Evolutionary conservation across 2,888 invertebrate genomes (phyloP).

Genomic region (Chaetogeoica ovagalla): DNA sequence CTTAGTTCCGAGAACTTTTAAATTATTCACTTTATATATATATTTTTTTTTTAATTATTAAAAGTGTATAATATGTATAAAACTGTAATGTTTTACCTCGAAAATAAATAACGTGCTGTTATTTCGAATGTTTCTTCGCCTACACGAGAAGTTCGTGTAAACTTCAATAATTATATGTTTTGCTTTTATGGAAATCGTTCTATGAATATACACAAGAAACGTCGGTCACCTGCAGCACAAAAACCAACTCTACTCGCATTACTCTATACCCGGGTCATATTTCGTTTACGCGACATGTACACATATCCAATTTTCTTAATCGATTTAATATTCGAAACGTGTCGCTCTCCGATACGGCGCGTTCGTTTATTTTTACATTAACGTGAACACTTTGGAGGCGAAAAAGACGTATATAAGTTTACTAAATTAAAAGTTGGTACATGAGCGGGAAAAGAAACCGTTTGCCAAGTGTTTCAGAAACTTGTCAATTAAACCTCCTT

Average conservation of each 20-base stretch:
- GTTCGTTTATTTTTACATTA: conserved; percentile 44
- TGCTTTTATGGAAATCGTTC: not conserved
- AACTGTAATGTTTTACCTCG: not conserved
- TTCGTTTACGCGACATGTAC: not conserved
- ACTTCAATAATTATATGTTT: not conserved
- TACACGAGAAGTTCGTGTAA: not conserved
- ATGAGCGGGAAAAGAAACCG: conserved; percentile 18
- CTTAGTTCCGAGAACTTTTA: not conserved
- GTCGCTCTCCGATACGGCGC: conserved; percentile 19
- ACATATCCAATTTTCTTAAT: conserved; percentile 19
- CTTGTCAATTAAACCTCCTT: conserved; percentile 44
- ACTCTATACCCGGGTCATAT: not conserved
- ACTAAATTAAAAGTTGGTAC: conserved; percentile 37
- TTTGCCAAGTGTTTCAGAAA: conserved; percentile 38
- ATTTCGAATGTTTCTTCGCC: not conserved
- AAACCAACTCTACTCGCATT: not conserved
- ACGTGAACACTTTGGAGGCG: conserved; percentile 16
- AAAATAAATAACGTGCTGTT: not conserved
- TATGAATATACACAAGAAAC: not conserved
- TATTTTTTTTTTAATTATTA: not conserved
- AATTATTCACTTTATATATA: not conserved
- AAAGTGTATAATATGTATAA: not conserved
- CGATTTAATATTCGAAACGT: conserved; percentile 46
- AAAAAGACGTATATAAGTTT: conserved; percentile 30
- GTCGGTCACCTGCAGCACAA: not conserved